Base-by-base conservation (phyloP, 2,113 vertebrate genomes). In the Ophiodon elongatus region DNA sequence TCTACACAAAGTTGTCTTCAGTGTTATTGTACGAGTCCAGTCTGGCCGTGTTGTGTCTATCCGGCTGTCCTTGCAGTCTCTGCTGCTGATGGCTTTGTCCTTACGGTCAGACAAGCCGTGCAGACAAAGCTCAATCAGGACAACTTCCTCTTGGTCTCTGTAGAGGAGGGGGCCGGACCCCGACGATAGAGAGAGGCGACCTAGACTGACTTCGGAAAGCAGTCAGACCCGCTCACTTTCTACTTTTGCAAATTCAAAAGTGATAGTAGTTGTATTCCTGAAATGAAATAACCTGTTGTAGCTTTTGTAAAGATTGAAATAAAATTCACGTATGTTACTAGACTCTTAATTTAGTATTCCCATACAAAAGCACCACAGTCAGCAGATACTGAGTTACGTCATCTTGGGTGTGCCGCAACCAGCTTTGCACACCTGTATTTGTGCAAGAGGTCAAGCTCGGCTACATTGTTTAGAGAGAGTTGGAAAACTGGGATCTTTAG, bases 81-180 rank as follows among this genome's bases (percentile, higher is more conserved):
- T 72, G 71, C 80, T 41, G 65, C 76, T 70, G 82, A 72, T 27
- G 79, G 80, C 80, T 85, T 91, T 87, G 91, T 91, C 71, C 86
- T 91, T 50, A 52, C 47, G 8, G 86, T 82, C 89, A 90, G 90
- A 91, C 90, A 33, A 65, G 80, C 77, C 39, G 11, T 67, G 85
- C 87, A 93, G 90, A 92, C 92, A 87, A 84, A 92, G 90, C 92
- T 90, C 85, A 90, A 92, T 89, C 89, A 84, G 80, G 90, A 88
- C 85, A 64, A 90, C 91, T 92, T 92, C 91, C 92, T 92, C 86
- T 91, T 35, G 65, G 68, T 81, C 89, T 82, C 50, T 89, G 82
- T 45, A 60, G 79, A 54, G 67, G 59, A 25, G 64, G 68, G 76
- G 66, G 76, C 62, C 2, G 57, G 73, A 79, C 85, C 74, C 73